Percentiles rank a stretch among this genome's conserved stretches.
Evolutionary conservation across 2,888 invertebrate species (phyloP).

Genomic region (Nycteola revayana): DNA sequence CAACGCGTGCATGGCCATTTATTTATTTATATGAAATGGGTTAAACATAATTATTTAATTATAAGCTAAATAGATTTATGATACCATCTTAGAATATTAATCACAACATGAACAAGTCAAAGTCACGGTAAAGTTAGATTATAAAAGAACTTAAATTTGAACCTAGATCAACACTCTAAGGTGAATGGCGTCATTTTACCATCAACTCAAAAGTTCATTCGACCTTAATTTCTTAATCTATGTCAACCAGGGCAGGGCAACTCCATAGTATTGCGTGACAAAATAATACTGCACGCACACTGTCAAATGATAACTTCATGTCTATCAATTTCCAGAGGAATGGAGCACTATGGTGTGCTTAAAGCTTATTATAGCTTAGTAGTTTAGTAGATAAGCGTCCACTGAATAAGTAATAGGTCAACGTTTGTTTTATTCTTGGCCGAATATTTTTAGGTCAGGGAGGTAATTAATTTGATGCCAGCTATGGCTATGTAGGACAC

Average conservation of each 20-base stretch:
- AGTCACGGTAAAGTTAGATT: no score
- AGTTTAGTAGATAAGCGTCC: slow-evolving; percentile 64
- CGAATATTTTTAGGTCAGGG: slow-evolving; percentile 29
- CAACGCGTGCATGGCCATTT: no score
- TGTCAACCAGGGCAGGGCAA: slow-evolving; percentile 57
- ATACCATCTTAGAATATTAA: no score
- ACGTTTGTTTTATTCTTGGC: slow-evolving; percentile 30
- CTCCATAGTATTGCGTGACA: slow-evolving; percentile 66
- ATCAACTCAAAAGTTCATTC: not conserved
- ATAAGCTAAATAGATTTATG: no score
- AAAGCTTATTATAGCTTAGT: slow-evolving; percentile 56
- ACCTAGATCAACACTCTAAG: no score
- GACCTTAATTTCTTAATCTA: slow-evolving; percentile 39
- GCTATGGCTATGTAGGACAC: no score
- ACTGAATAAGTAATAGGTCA: slow-evolving; percentile 46
- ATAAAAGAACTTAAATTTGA: no score
- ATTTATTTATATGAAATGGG: no score
- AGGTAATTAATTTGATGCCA: slow-evolving; percentile 21
- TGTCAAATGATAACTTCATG: slow-evolving; percentile 80
- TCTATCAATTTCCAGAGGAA: slow-evolving; percentile 78
- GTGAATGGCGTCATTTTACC: no score
- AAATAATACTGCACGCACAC: slow-evolving; percentile 66
- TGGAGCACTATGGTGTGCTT: slow-evolving; percentile 56
- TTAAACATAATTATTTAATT: no score
- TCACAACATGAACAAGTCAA: no score